Conservation (phyloP, 2,888 invertebrate genomes). For the Neoaliturus tenellus region DNA sequence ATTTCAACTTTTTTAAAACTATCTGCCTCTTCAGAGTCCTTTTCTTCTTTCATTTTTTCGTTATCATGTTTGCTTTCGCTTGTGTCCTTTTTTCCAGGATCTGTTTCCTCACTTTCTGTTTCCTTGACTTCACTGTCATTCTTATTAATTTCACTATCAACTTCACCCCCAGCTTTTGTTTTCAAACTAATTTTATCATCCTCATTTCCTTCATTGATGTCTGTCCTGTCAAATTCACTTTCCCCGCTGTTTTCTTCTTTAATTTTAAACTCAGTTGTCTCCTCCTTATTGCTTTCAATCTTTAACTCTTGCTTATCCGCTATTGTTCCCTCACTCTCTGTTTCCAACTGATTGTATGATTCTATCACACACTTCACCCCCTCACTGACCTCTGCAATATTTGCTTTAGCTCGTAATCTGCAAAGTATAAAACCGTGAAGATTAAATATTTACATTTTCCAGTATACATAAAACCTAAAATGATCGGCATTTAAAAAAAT, state of each 20-base stretch:
- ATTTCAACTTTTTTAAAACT: constrained; percentile 6
- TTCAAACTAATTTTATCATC: not conserved
- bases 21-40: not conserved
- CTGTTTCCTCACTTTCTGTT: not conserved
- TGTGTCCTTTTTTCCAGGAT: not conserved
- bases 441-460: too few species aligned
- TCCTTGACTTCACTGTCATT: not conserved
- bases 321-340: not conserved
- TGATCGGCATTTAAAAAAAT: too few species aligned
- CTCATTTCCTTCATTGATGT: not conserved
- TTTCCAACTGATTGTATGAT: not conserved
- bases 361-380: constrained; percentile 22
- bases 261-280: not conserved
- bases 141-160: not conserved
- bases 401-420: constrained; percentile 20
- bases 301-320: not conserved
- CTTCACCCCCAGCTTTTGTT: not conserved
- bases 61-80: not conserved
- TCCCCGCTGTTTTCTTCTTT: not conserved
- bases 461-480: too few species aligned
- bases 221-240: not conserved
- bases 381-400: not conserved
- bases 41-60: not conserved
- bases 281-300: not conserved
- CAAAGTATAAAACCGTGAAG: not conserved